A percentile compares a stretch with the other conserved stretches of the same genome.
These are phyloP conservation scores for Platerodrilus igneus DNA, from an alignment of 2,888 invertebrate genomes.

Conservation along the genomic window DNA sequence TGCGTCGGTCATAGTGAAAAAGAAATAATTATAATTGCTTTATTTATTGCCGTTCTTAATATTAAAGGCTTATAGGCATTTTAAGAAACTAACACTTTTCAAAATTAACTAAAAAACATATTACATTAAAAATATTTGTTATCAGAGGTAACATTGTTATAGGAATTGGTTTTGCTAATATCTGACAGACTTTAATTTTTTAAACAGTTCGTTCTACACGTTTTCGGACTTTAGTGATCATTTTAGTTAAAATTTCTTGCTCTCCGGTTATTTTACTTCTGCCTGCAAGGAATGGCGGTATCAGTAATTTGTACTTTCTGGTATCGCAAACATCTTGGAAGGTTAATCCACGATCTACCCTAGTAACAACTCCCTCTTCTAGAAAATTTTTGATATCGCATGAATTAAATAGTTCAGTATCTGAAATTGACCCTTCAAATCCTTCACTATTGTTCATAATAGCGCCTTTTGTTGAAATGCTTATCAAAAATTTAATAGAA, in stretches of 20 bases:
- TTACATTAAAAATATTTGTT: conserved; percentile 5
- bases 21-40: too few relatives aligned
- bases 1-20: too few relatives aligned
- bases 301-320: conserved; percentile 6
- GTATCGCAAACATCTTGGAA: conserved; percentile 9
- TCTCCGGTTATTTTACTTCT: conserved; percentile 5
- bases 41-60: too few relatives aligned
- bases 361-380: conserved; percentile 8
- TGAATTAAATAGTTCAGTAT: conserved; percentile 6
- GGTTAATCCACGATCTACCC: conserved; percentile 10
- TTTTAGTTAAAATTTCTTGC: conserved; percentile 11
- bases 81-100: too few relatives aligned
- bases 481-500: conserved; percentile 6
- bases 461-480: conserved; percentile 2
- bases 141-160: conserved; percentile 7
- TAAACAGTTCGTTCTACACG: conserved; percentile 9
- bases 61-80: too few relatives aligned
- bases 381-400: conserved; percentile 5
- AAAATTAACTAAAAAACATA: conserved; percentile 11
- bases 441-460: conserved; percentile 4
- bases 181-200: conserved; percentile 6
- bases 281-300: conserved; percentile 10
- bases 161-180: not conserved
- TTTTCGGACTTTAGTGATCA: conserved; percentile 9
- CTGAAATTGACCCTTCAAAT: conserved; percentile 7